Evolutionary conservation across 2,797 vertebrate species (phyloP).

Genomic region (Neosilurus hyrtlii): DNA sequence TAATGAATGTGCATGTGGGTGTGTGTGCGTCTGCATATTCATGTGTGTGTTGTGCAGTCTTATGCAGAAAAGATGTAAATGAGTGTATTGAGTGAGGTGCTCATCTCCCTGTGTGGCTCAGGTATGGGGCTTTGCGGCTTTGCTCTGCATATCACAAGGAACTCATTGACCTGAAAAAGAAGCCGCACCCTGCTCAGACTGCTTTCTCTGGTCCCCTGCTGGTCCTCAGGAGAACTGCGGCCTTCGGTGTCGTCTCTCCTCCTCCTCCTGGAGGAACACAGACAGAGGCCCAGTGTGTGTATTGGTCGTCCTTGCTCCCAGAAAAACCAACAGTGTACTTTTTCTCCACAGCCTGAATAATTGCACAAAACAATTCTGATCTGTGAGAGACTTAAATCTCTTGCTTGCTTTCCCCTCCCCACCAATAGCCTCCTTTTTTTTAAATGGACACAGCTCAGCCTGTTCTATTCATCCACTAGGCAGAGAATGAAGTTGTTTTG

Average conservation of each 20-base stretch:
- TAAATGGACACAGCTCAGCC: conserved; percentile 41
- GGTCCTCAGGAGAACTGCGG: conserved; percentile 60
- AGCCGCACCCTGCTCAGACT: conserved; percentile 72
- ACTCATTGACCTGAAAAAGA: conserved; percentile 84
- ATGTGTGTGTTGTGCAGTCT: conserved; percentile 8
- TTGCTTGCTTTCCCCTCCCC: conserved; percentile 35
- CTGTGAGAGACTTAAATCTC: conserved; percentile 34
- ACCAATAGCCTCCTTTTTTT: conserved; percentile 33
- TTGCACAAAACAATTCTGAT: conserved; percentile 40
- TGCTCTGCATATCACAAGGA: conserved; percentile 73
- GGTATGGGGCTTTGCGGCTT: conserved; percentile 60
- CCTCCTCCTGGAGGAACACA: conserved; percentile 42
- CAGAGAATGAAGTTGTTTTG: conserved; percentile 33
- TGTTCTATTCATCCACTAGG: conserved; percentile 38
- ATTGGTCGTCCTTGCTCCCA: conserved; percentile 32
- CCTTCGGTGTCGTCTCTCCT: conserved; percentile 15
- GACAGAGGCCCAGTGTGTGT: conserved; percentile 50
- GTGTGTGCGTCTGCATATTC: not conserved
- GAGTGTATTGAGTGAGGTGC: conserved; percentile 39
- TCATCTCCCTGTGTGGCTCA: conserved; percentile 54
- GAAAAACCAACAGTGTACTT: conserved; percentile 49
- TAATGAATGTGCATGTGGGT: not conserved
- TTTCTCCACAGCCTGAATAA: conserved; percentile 31
- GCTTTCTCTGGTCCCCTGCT: conserved; percentile 77
- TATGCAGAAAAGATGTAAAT: conserved; percentile 24